Percentiles rank a stretch among this genome's conserved stretches.
phyloP scores from a whole-genome alignment of 2,888 invertebrate species.

The Bombylius major region DNA sequence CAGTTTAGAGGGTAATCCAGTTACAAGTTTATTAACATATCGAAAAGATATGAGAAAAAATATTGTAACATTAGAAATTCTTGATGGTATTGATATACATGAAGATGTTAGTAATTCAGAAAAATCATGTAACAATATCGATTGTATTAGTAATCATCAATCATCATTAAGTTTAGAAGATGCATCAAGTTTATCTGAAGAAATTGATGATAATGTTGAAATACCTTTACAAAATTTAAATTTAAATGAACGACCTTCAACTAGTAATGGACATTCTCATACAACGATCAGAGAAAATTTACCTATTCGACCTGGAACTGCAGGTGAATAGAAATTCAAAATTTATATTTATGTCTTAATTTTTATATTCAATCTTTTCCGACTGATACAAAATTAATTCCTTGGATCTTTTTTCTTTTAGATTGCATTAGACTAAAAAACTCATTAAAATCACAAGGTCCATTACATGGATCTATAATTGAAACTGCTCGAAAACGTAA shows the following conservation, averaged over 20 bases:
- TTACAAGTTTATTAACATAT: constrained; percentile 29
- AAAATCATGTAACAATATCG: not conserved
- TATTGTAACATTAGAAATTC: constrained; percentile 31
- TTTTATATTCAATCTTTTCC: too few species aligned
- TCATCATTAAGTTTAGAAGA: not conserved
- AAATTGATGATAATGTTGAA: not conserved
- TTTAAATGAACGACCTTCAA: constrained; percentile 2
- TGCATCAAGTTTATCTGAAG: constrained; percentile 5
- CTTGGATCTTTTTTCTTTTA: too few species aligned
- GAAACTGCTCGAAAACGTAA: not conserved
- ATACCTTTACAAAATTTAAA: not conserved
- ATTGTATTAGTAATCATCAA: too few species aligned
- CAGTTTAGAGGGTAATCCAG: constrained; percentile 40
- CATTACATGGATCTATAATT: constrained; percentile 13
- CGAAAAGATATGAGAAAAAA: constrained; percentile 28
- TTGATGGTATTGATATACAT: constrained; percentile 32
- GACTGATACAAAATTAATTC: too few species aligned
- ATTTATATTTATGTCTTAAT: too few species aligned
- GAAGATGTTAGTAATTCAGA: constrained; percentile 1
- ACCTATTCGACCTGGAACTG: too few species aligned
- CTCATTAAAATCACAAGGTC: not conserved
- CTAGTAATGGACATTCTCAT: constrained; percentile 6
- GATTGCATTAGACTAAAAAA: too few species aligned
- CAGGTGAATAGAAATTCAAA: too few species aligned
- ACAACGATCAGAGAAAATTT: not conserved